Base-by-base conservation (phyloP, 2,888 invertebrate genomes). In the Zygaena filipendulae region DNA sequence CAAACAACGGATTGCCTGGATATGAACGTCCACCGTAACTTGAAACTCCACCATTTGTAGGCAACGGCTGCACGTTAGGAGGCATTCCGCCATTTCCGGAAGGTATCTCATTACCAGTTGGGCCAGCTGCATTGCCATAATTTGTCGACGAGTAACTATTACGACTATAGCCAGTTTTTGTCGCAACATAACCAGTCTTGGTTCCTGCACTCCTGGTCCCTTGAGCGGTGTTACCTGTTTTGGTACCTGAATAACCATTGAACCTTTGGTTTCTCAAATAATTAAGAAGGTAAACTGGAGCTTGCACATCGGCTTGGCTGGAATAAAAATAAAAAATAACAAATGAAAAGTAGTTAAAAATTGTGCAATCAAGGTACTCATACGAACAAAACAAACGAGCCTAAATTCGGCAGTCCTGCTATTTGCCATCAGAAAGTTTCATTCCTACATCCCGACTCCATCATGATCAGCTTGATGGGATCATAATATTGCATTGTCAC, bases 261-360 rank as follows among this genome's bases (percentile, higher is more conserved):
- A 43, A 35, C 8, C 25, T 32, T 27, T 34, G 43, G 21, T 56
- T 59, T 32, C 45, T 63, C 25, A 60, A 33, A 35, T 71, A 63
- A 0, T 67, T 18, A 0, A 75, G 75, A 7, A 58, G 42, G 40
- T 79, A 75, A 0, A 53, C 42, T 0, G 75, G 74, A 0, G 75
- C 72, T 39, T 63, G 51, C 1, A 74, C 74, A 32, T 77, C 77
- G 2, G 71, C 60, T 67, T 72, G 71, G 3, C 77, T 77, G 48
- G 2, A 48, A 52, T 13, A 22, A 20, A 29, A 23, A 27, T 16
- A 13, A 11, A 24, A n/a, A 18, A 23, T 30, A 7, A 16, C 7
- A 25, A 30, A 23, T 8, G 10, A 16, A 20, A 24, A 27, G n/a
- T 2, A 30, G 11, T 2, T 8, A 9, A n/a, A 4, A 18, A 11